Percentiles rank a stretch among this genome's conserved stretches.
Evolutionary conservation across 2,113 vertebrate genomes (phyloP).

Genomic region (Morone chrysops): DNA sequence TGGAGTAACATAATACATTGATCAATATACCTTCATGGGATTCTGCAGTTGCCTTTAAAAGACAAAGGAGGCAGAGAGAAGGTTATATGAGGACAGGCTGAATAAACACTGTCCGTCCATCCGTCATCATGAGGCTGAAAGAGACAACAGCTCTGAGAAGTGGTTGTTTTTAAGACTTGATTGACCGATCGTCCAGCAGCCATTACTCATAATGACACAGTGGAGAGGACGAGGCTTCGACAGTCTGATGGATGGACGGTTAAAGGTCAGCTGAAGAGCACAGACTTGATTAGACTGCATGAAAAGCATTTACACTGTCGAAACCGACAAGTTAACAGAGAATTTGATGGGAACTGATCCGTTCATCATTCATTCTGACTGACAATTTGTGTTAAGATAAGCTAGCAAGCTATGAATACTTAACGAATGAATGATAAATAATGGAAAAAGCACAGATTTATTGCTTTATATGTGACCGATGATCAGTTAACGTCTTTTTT

Average conservation of each 20-base stretch:
- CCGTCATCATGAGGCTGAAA: background rate
- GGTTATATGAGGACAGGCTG: background rate
- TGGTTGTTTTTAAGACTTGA: background rate
- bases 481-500: too few relatives aligned
- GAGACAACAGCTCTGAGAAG: background rate
- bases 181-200: conserved; percentile 1
- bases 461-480: too few relatives aligned
- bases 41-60: background rate
- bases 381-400: too few relatives aligned
- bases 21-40: background rate
- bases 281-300: background rate
- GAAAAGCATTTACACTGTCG: background rate
- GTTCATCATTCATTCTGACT: too few relatives aligned
- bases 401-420: too few relatives aligned
- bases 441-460: too few relatives aligned
- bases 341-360: too few relatives aligned
- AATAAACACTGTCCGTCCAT: background rate
- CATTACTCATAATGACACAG: conserved; percentile 15
- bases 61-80: background rate
- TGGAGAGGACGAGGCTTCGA: background rate
- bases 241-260: conserved; percentile 9
- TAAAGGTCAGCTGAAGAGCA: conserved; percentile 25
- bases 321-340: background rate
- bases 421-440: too few relatives aligned
- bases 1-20: too few relatives aligned